phyloP scores from a whole-genome alignment of 2,113 vertebrate species.

The Gallinago jamesoni region DNA sequence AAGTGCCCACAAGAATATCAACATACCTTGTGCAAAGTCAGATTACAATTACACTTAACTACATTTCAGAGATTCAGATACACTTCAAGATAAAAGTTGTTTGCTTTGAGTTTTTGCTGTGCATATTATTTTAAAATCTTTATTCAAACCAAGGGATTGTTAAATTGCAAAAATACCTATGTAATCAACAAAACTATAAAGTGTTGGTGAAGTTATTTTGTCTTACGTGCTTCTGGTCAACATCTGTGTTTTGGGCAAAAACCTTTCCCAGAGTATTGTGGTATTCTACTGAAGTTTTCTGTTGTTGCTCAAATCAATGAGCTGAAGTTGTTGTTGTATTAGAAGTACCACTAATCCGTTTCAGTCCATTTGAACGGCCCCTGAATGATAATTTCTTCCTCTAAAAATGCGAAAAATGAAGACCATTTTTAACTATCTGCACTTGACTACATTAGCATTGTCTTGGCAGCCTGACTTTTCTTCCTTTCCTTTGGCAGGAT shows the following conservation, averaged over 20 bases:
- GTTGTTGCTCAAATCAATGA: neutral
- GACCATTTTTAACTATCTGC: neutral
- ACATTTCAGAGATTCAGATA: neutral
- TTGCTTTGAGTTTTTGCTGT: neutral
- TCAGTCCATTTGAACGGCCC: neutral
- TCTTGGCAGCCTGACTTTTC: neutral
- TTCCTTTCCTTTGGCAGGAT: slow-evolving; percentile 78
- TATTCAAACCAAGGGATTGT: neutral
- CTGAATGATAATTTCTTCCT: neutral
- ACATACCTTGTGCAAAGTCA: neutral
- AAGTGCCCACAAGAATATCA: neutral
- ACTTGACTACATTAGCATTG: neutral
- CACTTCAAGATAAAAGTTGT: neutral
- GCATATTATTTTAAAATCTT: neutral
- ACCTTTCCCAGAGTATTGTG: neutral
- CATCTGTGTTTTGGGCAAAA: neutral
- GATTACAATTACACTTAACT: neutral
- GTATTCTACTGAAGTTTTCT: neutral
- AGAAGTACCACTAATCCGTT: neutral
- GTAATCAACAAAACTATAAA: neutral
- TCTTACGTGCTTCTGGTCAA: neutral
- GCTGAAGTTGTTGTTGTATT: neutral
- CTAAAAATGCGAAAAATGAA: neutral
- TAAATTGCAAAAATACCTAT: neutral
- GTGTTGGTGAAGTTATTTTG: neutral